phyloP scores from a whole-genome alignment of 2,888 invertebrate species.

The Altica lythri region DNA sequence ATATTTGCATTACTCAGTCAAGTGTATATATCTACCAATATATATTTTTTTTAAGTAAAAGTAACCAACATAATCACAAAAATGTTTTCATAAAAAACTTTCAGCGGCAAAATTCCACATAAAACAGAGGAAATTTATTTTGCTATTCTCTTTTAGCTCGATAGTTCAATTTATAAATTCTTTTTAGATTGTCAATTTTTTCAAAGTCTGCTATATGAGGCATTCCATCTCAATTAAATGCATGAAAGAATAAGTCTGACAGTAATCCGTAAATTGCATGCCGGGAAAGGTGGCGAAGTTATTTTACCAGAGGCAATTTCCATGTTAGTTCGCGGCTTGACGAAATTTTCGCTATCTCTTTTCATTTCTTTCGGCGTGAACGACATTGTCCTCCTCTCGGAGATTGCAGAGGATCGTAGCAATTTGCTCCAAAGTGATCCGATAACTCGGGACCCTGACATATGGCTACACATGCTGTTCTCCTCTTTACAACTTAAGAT shows the following conservation, averaged over 20 bases:
- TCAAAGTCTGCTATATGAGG: no score
- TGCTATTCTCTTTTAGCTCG: no score
- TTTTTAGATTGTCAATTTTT: no score
- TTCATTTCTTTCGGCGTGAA: constrained; percentile 24
- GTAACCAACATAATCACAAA: no score
- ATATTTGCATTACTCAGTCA: no score
- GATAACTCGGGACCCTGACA: constrained; percentile 56
- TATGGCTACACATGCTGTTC: constrained; percentile 57
- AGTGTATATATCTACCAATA: no score
- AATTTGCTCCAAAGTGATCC: constrained; percentile 57
- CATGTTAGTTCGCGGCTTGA: constrained; percentile 51
- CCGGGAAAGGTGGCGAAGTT: constrained; percentile 42
- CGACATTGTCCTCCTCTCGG: constrained; percentile 40
- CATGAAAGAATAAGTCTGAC: constrained; percentile 44
- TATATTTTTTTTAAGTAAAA: no score
- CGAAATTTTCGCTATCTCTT: constrained; percentile 48
- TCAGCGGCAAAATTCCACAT: no score
- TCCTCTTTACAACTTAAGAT: constrained; percentile 41
- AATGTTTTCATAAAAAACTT: no score
- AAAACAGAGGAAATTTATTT: no score
- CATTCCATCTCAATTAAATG: constrained; percentile 44
- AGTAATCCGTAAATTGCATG: constrained; percentile 51
- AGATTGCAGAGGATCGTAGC: constrained; percentile 54
- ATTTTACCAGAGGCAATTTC: constrained; percentile 53
- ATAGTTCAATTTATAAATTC: no score